Percentiles rank a stretch among this genome's conserved stretches.
These are phyloP conservation scores for Addax nasomaculatus DNA, from an alignment of 2,113 vertebrate genomes.

Conservation along the genomic window DNA sequence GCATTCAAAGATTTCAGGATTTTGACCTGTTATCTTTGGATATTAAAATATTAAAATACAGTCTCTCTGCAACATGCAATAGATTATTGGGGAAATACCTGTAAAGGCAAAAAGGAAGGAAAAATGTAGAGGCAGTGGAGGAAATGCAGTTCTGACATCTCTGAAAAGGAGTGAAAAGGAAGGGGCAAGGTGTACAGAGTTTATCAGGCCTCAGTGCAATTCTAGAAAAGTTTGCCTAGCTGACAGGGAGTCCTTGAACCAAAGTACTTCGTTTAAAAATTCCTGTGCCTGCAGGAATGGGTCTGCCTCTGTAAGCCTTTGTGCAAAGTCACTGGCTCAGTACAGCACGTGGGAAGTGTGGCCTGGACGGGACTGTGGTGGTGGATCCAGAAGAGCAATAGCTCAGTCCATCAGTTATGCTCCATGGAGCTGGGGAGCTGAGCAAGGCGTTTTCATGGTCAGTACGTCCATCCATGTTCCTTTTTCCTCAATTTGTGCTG, in stretches of 20 bases:
- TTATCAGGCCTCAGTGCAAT: not conserved
- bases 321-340: not conserved
- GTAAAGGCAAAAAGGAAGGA: not conserved
- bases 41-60: not conserved
- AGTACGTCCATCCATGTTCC: not conserved
- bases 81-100: not conserved
- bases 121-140: not conserved
- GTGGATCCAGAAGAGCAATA: not conserved
- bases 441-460: not conserved
- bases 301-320: not conserved
- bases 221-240: not conserved
- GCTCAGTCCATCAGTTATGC: not conserved
- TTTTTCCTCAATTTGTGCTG: not conserved
- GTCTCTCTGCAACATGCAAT: not conserved
- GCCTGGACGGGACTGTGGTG: not conserved
- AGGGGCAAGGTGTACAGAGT: not conserved
- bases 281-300: not conserved
- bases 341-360: not conserved
- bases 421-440: not conserved
- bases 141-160: not conserved
- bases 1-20: not conserved
- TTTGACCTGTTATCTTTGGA: not conserved
- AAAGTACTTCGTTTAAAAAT: not conserved
- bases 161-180: not conserved
- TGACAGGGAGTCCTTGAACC: not conserved